Evolutionary conservation across 2,113 vertebrate species (phyloP), one percentile per base, ranked within the genome.

Genomic region (Odobenus rosmarus): DNA sequence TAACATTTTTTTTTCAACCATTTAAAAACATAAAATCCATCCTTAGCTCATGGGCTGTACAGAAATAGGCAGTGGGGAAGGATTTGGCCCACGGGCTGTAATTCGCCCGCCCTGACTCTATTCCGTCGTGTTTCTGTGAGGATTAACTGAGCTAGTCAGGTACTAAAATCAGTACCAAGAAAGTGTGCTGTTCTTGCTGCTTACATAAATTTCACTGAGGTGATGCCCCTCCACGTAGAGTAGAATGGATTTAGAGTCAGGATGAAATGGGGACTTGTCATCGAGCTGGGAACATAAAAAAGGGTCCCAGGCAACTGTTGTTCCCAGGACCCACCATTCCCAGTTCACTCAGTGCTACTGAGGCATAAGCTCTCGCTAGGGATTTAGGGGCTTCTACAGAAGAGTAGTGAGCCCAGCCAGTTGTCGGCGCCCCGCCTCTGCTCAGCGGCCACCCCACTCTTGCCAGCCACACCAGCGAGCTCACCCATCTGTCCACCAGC

Each of bases 381-480:
- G 23, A 31, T 42, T 33, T 6, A 39, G 13, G 5, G 11, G 42
- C 11, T 46, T 79, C 59, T 46, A 7, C 5, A 19, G 71, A 55
- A 62, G 31, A 74, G 79, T 1, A 16, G 69, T 4, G 1, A 26
- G 33, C 55, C 55, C 13, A 1, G 61, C 15, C 2, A 1, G 36
- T 18, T 36, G 31, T 7, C 0, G 7, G 64, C 3, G 7, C 21
- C 24, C 59, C 0, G 21, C 36, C 26, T 84, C 71, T 36, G 42
- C 59, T 49, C 77, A 13, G 76, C 61, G 62, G 26, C n/a, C 49
- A 36, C 62, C 62, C 76, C n/a, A 10, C 28, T 88, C 39, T 59
- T 33, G 33, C 6, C 0, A 0, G 39, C 16, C n/a, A 4, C 82
- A 19, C 33, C 53, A 57, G 13, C 18, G 1, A 77, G 62, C 64